Evolutionary conservation across 1,140 invertebrate genomes (phyloP), one percentile per base, ranked within the genome.

Genomic region (Drosophila azteca): DNA sequence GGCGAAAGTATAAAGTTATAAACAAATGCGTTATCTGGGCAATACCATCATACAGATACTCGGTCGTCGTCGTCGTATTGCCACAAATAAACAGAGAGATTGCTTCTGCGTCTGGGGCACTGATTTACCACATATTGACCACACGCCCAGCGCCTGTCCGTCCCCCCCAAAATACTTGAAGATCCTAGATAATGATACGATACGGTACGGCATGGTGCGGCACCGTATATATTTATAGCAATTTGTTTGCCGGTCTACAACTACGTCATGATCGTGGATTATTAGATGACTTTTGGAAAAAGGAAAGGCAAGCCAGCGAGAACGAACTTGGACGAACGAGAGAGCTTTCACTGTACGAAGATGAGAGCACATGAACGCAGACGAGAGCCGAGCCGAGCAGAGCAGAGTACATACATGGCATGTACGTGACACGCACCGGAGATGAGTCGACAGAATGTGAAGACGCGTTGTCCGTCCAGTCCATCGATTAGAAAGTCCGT

Each of bases 361-460:
- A 31, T 2, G 4, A 26, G 24, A 5, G 24, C 24, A 4, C 5
- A 26, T 26, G 24, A 26, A 5, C 24, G 5, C 24, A 6, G 24
- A n/a, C n/a, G n/a, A n/a, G n/a, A n/a, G n/a, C n/a, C n/a, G n/a
- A 26, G 24, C 24, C 5, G 24, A 0, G 24, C 29, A 8, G 29
- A 7, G 7, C 24, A 8, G 35, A 5, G 9, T 39, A 2, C 15
- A 46, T 39, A 2, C 15, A 46, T 20, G 17, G 17, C 24, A 13
- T 24, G 9, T 31, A 22, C 66, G 22, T 58, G 62, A 35, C 45
- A 24, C 44, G 45, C 60, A 73, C 69, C 59, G 70, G 70, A 73
- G 69, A 73, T 73, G 70, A 73, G 41, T 73, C 11, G 59, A 15
- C 70, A 57, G n/a, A 73, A 64, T 11, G 17, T 64, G 24, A 64